phyloP scores from a whole-genome alignment of 2,888 invertebrate species.

The Agapostemon virescens region DNA sequence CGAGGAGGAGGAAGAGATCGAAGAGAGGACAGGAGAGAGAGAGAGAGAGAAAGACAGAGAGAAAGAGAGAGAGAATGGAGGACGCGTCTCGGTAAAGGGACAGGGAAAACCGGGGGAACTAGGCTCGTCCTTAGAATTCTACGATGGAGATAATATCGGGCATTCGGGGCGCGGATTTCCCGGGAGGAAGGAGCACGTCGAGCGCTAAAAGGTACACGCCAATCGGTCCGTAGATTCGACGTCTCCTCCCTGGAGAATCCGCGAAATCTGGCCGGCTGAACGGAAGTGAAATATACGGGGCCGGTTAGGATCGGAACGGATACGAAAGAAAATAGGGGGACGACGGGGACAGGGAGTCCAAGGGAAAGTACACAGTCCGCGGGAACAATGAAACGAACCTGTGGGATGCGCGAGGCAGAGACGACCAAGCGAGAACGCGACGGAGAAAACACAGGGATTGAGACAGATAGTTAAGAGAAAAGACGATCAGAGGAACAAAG shows the following conservation, averaged over 20 bases:
- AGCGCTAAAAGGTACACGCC: constrained; percentile 69
- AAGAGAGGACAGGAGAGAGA: neutral
- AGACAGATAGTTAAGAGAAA: constrained; percentile 29
- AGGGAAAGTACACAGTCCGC: neutral
- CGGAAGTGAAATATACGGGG: constrained; percentile 27
- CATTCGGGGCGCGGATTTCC: constrained; percentile 69
- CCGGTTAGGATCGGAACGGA: constrained; percentile 2
- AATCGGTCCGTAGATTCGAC: constrained; percentile 69
- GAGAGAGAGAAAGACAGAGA: neutral
- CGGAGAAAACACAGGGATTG: constrained; percentile 1
- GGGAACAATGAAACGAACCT: constrained; percentile 18
- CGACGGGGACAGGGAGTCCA: neutral
- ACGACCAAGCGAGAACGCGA: neutral
- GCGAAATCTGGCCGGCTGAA: constrained; percentile 54
- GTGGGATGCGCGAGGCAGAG: neutral
- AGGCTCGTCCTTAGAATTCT: constrained; percentile 57
- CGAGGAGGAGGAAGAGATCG: neutral
- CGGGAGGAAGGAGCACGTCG: constrained; percentile 64
- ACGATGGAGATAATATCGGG: constrained; percentile 66
- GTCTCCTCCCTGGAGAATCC: constrained; percentile 58
- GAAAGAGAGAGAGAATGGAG: neutral
- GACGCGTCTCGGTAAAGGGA: constrained; percentile 24
- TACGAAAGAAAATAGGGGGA: neutral
- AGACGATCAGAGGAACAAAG: constrained; percentile 38
- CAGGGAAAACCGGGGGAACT: constrained; percentile 39